These are phyloP conservation scores for Protonibea diacanthus DNA, from an alignment of 2,797 vertebrate species.

Conservation along the genomic window DNA sequence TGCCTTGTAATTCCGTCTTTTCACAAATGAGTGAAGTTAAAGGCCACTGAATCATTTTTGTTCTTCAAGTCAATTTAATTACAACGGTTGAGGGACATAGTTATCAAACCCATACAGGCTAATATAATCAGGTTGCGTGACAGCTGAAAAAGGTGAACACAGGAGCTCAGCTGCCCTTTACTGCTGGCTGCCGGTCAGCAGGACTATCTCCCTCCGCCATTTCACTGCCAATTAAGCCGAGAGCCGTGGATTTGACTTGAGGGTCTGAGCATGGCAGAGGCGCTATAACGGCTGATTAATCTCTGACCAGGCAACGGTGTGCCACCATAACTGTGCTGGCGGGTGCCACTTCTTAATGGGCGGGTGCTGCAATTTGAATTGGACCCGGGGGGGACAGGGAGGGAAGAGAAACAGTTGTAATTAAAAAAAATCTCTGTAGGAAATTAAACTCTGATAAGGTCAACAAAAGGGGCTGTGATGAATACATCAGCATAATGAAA, in stretches of 20 bases:
- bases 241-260: conserved; percentile 63
- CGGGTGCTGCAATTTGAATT: conserved; percentile 38
- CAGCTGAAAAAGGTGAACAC: conserved; percentile 62
- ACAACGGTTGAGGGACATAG: conserved; percentile 41
- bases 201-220: conserved; percentile 49
- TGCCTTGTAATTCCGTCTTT: conserved; percentile 43
- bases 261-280: conserved; percentile 55
- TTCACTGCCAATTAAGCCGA: conserved; percentile 75
- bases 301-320: conserved; percentile 63
- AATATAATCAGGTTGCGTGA: conserved; percentile 66
- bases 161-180: conserved; percentile 66
- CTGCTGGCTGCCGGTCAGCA: conserved; percentile 52
- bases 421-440: conserved; percentile 82
- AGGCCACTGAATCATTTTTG: conserved; percentile 60
- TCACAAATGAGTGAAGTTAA: conserved; percentile 49
- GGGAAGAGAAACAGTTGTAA: conserved; percentile 75
- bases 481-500: conserved; percentile 81
- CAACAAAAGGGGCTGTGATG: conserved; percentile 72
- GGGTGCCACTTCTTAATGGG: conserved; percentile 49
- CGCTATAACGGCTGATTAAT: conserved; percentile 73
- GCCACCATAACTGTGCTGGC: conserved; percentile 21
- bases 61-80: conserved; percentile 65
- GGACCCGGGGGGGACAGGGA: conserved; percentile 23
- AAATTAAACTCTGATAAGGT: conserved; percentile 86
- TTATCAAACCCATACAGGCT: conserved; percentile 57